Percentiles rank a stretch among this genome's conserved stretches.
Conservation (phyloP, 2,888 invertebrate genomes). For the Parelbella ahira region DNA sequence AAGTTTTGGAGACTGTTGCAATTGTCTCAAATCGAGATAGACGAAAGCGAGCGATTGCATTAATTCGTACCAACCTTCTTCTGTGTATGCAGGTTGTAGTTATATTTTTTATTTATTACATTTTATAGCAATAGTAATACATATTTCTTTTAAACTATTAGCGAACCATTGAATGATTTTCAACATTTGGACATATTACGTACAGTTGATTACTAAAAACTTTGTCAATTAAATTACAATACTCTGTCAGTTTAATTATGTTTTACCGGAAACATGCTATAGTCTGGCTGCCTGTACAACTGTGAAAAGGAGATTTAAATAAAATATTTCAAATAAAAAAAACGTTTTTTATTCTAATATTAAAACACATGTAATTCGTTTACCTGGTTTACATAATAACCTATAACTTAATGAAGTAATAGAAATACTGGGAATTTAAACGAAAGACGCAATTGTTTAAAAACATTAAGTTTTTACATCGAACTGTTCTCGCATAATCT, state of each 20-base stretch:
- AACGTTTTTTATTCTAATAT: conserved; percentile 25
- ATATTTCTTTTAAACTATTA: conserved; percentile 49
- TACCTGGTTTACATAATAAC: no score
- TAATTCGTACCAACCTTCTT: conserved; percentile 73
- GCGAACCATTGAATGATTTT: conserved; percentile 44
- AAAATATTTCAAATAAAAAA: conserved; percentile 67
- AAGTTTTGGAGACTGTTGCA: conserved; percentile 63
- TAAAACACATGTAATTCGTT: no score
- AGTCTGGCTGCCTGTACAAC: conserved; percentile 63
- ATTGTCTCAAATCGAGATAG: conserved; percentile 45
- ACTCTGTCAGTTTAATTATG: conserved; percentile 55
- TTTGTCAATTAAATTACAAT: conserved; percentile 42
- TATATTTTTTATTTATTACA: conserved; percentile 78
- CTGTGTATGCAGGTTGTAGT: conserved; percentile 73
- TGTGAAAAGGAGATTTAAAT: conserved; percentile 72
- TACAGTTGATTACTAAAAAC: conserved; percentile 29
- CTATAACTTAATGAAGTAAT: no score
- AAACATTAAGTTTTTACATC: no score
- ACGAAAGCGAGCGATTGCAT: conserved; percentile 56
- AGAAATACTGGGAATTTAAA: no score
- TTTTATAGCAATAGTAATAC: conserved; percentile 67
- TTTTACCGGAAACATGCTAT: conserved; percentile 55
- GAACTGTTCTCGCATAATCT: no score
- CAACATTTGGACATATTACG: conserved; percentile 29
- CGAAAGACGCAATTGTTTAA: no score